These are phyloP conservation scores for Drosophila hawaiiensis DNA, from an alignment of 2,888 invertebrate genomes.

Conservation along the genomic window DNA sequence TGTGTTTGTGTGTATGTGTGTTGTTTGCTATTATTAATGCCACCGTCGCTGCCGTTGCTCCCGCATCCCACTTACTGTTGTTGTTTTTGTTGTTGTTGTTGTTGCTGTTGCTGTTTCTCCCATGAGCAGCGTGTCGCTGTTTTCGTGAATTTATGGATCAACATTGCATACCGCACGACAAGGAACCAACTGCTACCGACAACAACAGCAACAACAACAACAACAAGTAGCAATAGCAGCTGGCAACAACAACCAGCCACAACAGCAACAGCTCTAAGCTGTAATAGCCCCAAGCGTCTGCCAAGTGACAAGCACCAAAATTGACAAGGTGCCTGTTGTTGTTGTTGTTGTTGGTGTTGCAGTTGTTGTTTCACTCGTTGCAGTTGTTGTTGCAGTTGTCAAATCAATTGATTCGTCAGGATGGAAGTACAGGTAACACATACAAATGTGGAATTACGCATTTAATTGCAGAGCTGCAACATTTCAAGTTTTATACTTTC, in stretches of 20 bases:
- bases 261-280: constrained; percentile 23
- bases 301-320: constrained; percentile 63
- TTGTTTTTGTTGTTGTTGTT: constrained; percentile 17
- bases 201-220: constrained; percentile 4
- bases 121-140: constrained; percentile 57
- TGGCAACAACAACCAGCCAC: neutral
- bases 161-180: constrained; percentile 61
- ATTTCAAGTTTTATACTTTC: neutral
- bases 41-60: constrained; percentile 48
- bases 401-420: constrained; percentile 28
- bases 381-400: constrained; percentile 8
- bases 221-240: neutral
- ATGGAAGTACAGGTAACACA: constrained; percentile 3
- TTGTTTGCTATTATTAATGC: constrained; percentile 72
- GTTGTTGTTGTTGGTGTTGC: constrained; percentile 23
- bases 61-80: constrained; percentile 18
- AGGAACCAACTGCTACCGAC: constrained; percentile 31
- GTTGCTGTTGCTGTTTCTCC: constrained; percentile 44
- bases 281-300: constrained; percentile 48
- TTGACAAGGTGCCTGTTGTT: constrained; percentile 48
- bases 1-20: constrained; percentile 24
- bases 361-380: constrained; percentile 3
- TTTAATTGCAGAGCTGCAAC: neutral
- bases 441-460: neutral
- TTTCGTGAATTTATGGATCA: constrained; percentile 75